A percentile compares a stretch with the other conserved stretches of the same genome.
phyloP scores from a whole-genome alignment of 2,797 vertebrate genomes.

The Tapera naevia region DNA sequence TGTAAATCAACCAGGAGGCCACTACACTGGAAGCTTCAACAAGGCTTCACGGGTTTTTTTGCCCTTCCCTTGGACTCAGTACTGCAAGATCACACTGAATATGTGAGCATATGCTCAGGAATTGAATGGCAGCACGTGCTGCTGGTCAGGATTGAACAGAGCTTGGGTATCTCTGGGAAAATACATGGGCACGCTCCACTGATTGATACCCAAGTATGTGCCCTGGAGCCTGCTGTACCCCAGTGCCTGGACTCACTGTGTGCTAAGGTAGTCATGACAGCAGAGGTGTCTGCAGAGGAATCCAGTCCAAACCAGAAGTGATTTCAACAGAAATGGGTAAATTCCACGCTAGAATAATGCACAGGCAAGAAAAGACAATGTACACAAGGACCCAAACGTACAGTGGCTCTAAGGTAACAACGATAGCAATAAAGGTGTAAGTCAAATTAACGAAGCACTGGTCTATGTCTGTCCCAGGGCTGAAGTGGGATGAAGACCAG shows the following conservation, averaged over 20 bases:
- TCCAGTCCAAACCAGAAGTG: not conserved
- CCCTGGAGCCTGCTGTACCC: not conserved
- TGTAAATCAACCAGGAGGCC: not conserved
- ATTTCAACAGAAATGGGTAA: not conserved
- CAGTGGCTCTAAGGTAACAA: not conserved
- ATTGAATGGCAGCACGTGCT: not conserved
- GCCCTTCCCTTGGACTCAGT: not conserved
- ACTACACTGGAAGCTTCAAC: not conserved
- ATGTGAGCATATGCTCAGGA: not conserved
- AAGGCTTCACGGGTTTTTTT: not conserved
- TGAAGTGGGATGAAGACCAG: not conserved
- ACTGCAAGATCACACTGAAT: not conserved
- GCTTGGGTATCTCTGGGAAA: not conserved
- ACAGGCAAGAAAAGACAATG: not conserved
- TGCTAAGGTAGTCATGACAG: not conserved
- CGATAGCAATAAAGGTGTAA: not conserved
- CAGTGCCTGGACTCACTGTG: not conserved
- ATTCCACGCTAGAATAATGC: not conserved
- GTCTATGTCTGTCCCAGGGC: not conserved
- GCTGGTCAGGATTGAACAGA: not conserved
- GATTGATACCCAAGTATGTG: not conserved
- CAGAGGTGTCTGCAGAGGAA: not conserved
- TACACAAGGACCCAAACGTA: not conserved
- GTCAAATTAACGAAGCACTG: not conserved
- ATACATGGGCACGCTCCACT: fast-evolving